These are phyloP conservation scores for Willowsia nigromaculata DNA, from an alignment of 2,888 invertebrate species.

Conservation along the genomic window DNA sequence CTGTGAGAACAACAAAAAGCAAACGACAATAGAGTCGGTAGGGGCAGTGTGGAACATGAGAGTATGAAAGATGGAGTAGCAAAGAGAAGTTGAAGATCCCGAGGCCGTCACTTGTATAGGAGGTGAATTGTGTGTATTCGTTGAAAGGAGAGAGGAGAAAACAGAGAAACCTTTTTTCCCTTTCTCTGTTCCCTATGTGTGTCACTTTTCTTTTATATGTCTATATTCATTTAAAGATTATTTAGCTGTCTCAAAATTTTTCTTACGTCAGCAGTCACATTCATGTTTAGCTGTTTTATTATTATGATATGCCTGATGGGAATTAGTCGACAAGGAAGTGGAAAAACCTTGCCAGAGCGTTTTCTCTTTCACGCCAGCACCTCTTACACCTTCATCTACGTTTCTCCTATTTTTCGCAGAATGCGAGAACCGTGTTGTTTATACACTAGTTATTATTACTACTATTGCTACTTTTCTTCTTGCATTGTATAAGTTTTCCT, in stretches of 20 bases:
- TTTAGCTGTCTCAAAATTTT: conserved; percentile 53
- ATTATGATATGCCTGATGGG: conserved; percentile 67
- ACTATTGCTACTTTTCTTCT: not conserved
- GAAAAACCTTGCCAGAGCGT: not conserved
- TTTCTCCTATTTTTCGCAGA: no score
- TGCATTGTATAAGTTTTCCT: not conserved
- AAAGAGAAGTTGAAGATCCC: not conserved
- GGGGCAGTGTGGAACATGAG: not conserved
- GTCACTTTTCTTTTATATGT: conserved; percentile 21
- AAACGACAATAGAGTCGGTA: not conserved
- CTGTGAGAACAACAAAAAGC: not conserved
- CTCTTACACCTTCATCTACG: not conserved
- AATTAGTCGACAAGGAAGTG: conserved; percentile 51
- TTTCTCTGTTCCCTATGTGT: not conserved
- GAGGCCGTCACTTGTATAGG: conserved; percentile 12
- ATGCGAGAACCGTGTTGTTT: not conserved
- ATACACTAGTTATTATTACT: not conserved
- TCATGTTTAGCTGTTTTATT: conserved; percentile 60
- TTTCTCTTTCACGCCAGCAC: not conserved
- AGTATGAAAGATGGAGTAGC: not conserved
- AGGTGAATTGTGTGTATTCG: not conserved
- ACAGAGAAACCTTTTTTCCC: not conserved
- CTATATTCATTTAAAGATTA: conserved; percentile 50
- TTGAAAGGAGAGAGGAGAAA: not conserved
- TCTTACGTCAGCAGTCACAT: conserved; percentile 68